Conservation (phyloP, 2,888 invertebrate species). For the Blomia tropicalis region DNA sequence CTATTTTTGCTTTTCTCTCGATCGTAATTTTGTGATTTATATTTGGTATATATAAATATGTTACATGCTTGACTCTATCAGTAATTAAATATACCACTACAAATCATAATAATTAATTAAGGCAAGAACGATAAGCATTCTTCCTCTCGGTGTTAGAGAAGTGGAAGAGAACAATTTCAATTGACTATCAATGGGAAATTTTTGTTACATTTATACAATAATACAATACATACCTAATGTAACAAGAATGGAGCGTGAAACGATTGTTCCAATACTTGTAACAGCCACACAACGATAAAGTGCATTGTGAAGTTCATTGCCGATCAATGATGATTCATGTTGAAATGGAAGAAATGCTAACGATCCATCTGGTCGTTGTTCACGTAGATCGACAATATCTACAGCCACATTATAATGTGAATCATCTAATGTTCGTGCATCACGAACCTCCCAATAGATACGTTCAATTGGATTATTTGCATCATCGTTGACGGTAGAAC, state of each 20-base stretch:
- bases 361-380: slow-evolving; percentile 18
- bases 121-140: too few relatives aligned
- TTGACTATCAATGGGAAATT: too few relatives aligned
- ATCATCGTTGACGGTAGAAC: neutral
- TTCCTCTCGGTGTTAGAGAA: too few relatives aligned
- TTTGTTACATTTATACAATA: too few relatives aligned
- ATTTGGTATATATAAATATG: too few relatives aligned
- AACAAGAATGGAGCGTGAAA: slow-evolving; percentile 5
- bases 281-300: slow-evolving; percentile 12
- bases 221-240: slow-evolving; percentile 14
- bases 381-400: slow-evolving; percentile 17
- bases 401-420: neutral
- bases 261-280: neutral
- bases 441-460: slow-evolving; percentile 12
- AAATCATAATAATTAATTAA: too few relatives aligned
- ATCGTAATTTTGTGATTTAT: too few relatives aligned
- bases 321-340: neutral
- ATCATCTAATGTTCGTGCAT: neutral
- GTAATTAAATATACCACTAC: too few relatives aligned
- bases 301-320: slow-evolving; percentile 3
- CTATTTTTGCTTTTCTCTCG: too few relatives aligned
- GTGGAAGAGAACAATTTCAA: too few relatives aligned
- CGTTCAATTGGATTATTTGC: neutral
- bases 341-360: slow-evolving; percentile 19
- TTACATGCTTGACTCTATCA: too few relatives aligned